phyloP scores from a whole-genome alignment of 2,888 invertebrate species.

The Punctoribates punctum region DNA sequence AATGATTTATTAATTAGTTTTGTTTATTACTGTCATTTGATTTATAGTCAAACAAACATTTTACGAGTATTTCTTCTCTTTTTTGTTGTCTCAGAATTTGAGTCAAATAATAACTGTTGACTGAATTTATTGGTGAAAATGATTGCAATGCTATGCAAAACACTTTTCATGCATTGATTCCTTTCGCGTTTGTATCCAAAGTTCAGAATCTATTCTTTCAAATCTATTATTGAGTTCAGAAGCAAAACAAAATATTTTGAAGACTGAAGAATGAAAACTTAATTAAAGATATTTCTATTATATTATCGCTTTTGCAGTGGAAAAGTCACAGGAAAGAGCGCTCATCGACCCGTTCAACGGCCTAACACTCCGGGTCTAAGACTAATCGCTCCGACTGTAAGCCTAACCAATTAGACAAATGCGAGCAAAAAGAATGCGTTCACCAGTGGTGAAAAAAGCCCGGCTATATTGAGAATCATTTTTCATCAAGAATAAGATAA shows the following conservation, averaged over 20 bases:
- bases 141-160: constrained; percentile 7
- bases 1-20: too few relatives aligned
- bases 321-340: neutral
- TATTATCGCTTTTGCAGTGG: constrained; percentile 7
- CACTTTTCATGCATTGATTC: constrained; percentile 9
- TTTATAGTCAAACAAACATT: neutral
- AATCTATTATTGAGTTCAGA: neutral
- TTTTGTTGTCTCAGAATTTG: too few relatives aligned
- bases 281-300: constrained; percentile 24
- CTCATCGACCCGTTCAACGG: constrained; percentile 24
- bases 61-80: too few relatives aligned
- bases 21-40: neutral
- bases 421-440: too few relatives aligned
- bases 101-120: too few relatives aligned
- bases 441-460: too few relatives aligned
- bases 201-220: neutral
- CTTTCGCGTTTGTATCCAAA: neutral
- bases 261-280: constrained; percentile 13
- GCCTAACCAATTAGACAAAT: too few relatives aligned
- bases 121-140: neutral
- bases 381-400: neutral
- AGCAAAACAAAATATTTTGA: constrained; percentile 7
- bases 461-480: neutral
- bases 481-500: neutral
- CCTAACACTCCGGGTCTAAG: neutral